phyloP scores from a whole-genome alignment of 2,797 vertebrate genomes.

The Spea hammondii region DNA sequence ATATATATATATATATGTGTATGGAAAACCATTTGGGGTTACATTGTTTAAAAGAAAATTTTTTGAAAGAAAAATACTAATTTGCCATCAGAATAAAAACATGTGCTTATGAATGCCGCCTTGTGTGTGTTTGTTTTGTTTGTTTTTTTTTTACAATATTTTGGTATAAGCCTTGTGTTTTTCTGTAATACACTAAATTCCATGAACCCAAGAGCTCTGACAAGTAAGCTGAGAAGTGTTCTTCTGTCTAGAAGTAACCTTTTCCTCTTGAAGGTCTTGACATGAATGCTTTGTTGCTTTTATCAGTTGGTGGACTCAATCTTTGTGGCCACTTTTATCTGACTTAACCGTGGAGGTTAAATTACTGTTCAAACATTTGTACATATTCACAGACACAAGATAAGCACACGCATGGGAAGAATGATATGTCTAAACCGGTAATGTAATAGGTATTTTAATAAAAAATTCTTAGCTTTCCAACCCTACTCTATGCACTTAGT shows the following conservation, averaged over 20 bases:
- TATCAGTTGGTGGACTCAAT: conserved; percentile 49
- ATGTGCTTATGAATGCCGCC: no score
- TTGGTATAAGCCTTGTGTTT: background rate
- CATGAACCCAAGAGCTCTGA: background rate
- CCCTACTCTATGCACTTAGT: background rate
- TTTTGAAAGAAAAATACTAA: no score
- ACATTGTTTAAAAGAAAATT: no score
- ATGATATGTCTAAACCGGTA: conserved; percentile 41
- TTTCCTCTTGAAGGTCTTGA: conserved; percentile 20
- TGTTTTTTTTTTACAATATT: no score
- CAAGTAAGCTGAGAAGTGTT: conserved; percentile 24
- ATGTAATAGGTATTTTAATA: conserved; percentile 40
- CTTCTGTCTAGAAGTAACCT: conserved; percentile 39
- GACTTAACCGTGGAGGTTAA: conserved; percentile 46
- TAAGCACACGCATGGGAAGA: conserved; percentile 49
- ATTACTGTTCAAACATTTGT: conserved; percentile 52
- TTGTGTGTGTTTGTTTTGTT: no score
- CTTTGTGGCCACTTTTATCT: conserved; percentile 44
- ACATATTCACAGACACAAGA: conserved; percentile 30
- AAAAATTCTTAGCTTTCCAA: conserved; percentile 36
- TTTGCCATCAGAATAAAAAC: no score
- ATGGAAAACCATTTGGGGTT: no score
- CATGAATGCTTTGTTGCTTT: conserved; percentile 33
- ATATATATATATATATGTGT: no score
- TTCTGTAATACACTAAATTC: conserved; percentile 15